Base-by-base conservation (phyloP, 2,113 vertebrate species). In the Apeltes quadracus region DNA sequence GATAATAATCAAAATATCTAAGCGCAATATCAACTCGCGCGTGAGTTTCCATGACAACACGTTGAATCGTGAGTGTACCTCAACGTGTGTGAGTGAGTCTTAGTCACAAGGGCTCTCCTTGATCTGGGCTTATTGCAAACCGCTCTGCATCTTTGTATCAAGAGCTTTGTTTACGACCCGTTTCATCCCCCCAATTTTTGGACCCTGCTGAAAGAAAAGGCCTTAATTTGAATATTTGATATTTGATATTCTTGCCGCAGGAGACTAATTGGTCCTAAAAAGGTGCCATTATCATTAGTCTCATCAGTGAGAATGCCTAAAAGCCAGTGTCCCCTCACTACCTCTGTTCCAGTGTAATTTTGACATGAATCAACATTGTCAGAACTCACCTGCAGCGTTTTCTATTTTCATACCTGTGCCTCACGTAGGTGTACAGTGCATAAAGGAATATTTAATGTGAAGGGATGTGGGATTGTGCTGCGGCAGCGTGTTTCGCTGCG, bases 111-210 rank as follows among this genome's bases (percentile, higher is more conserved):
- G 63, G 7, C 75, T 86, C 10, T 89, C 94, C 94, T 95, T 90
- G 94, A 92, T 67, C 51, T 53, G 23, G 39, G 29, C 51, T 36
- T 41, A 54, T 46, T 67, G 27, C 18, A 51, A 79, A 58, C 81
- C 96, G 95, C 75, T 96, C 38, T 94, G 94, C n/a, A 86, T 95
- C 88, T 94, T 95, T 81, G 65, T 94, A 73, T 95, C 94, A 61
- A 94, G 95, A 92, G 94, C 95, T 25, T 94, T 65, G 94, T 97
- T 86, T 96, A 97, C 22, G n/a, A n/a, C 94, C 95, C 1, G 91
- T 96, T 67, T 95, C 95, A 64, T 95, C 95, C 70, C 87, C 96
- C 81, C 86, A 97, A 58, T 48, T 20, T 63, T 38, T 50, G 12
- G 13, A 25, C 43, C 5, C 34, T 20, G 7, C 41, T 46, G 18